Evolutionary conservation across 2,888 invertebrate species (phyloP).

Genomic region (Ichneumon xanthorius): DNA sequence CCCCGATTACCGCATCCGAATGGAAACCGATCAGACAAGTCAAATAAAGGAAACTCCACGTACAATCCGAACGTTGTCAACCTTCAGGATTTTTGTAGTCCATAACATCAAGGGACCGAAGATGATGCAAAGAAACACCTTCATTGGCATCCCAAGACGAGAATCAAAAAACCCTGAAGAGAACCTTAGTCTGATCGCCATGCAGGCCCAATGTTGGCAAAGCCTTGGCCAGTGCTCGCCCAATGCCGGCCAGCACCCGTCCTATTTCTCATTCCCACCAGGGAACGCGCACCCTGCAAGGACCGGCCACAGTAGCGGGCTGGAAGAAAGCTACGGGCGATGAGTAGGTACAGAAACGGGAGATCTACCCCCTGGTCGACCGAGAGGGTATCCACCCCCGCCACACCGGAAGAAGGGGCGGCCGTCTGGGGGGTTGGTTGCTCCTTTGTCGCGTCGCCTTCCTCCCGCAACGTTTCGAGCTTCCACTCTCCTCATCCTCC

Average conservation of each 20-base stretch:
- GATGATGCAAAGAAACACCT: neutral
- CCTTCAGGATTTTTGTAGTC: neutral
- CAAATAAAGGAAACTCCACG: neutral
- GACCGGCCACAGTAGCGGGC: slow-evolving; percentile 18
- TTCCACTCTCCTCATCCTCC: slow-evolving; percentile 60
- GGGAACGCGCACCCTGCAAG: neutral
- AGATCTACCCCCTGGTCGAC: slow-evolving; percentile 26
- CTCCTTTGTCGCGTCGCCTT: slow-evolving; percentile 68
- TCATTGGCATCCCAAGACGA: neutral
- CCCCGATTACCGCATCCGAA: neutral
- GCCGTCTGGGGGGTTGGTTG: slow-evolving; percentile 34
- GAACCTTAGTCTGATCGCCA: neutral
- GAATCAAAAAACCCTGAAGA: neutral
- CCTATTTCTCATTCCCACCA: neutral
- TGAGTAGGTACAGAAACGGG: slow-evolving; percentile 14
- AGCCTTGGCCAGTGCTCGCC: neutral
- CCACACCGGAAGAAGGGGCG: slow-evolving; percentile 41
- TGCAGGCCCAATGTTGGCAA: neutral
- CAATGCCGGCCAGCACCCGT: neutral
- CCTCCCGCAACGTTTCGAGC: slow-evolving; percentile 50
- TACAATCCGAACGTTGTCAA: too few species aligned
- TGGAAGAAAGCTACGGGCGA: slow-evolving; percentile 27
- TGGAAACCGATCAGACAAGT: neutral
- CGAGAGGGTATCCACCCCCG: slow-evolving; percentile 46
- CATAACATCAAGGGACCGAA: neutral